phyloP scores from a whole-genome alignment of 2,888 invertebrate species.

The Drosophila mimica region DNA sequence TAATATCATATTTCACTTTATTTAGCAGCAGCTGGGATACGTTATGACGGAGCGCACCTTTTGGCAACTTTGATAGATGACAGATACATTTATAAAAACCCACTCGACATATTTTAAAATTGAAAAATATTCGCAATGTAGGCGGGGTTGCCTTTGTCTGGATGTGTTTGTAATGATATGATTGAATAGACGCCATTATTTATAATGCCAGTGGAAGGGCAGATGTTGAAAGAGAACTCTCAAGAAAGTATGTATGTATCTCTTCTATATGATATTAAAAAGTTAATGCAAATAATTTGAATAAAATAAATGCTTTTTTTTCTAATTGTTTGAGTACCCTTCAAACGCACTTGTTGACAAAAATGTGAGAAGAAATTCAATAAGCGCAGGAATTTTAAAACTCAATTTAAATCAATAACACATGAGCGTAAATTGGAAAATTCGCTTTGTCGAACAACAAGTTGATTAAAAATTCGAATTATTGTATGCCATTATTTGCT shows the following conservation, averaged over 20 bases:
- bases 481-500: slow-evolving; percentile 1
- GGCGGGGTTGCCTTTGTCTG: slow-evolving; percentile 4
- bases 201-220: slow-evolving; percentile 15
- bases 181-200: slow-evolving; percentile 51
- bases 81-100: slow-evolving; percentile 48
- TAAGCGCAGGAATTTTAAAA: not conserved
- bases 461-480: slow-evolving; percentile 1
- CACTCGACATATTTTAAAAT: slow-evolving; percentile 50
- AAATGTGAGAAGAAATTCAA: not conserved
- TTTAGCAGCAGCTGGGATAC: slow-evolving; percentile 39
- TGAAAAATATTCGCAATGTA: slow-evolving; percentile 33
- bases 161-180: slow-evolving; percentile 47
- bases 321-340: not conserved
- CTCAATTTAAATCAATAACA: not conserved
- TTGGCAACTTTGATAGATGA: slow-evolving; percentile 59
- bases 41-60: slow-evolving; percentile 22
- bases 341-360: not conserved
- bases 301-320: not conserved
- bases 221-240: not conserved
- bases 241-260: not conserved
- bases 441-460: not conserved
- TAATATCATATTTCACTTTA: slow-evolving; percentile 60
- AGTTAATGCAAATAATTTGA: not conserved
- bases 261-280: not conserved
- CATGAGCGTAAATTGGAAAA: not conserved